Conservation (phyloP, 2,797 vertebrate genomes). For the Mastacembelus armatus region DNA sequence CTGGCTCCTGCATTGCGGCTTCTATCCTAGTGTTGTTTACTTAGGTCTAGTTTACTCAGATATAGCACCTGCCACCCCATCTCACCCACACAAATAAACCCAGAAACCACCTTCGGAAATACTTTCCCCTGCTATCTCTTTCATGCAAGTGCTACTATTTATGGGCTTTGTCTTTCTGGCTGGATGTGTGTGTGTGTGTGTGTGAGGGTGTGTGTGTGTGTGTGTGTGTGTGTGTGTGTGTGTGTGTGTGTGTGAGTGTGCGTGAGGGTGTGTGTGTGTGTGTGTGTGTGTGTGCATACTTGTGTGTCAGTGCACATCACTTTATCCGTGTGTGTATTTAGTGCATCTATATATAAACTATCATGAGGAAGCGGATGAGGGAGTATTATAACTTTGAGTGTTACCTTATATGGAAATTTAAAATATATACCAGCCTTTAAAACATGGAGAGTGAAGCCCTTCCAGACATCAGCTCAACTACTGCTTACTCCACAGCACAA, state of each 20-base stretch:
- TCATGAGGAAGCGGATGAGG: slow-evolving; percentile 8
- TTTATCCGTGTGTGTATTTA: slow-evolving; percentile 27
- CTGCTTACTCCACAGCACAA: neutral
- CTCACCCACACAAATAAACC: slow-evolving; percentile 63
- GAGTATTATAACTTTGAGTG: slow-evolving; percentile 7
- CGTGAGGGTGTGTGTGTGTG: neutral
- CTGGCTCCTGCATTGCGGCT: slow-evolving; percentile 45
- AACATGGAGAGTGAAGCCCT: neutral
- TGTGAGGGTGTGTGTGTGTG: too few species aligned
- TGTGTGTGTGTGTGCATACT: neutral
- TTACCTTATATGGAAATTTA: slow-evolving; percentile 10
- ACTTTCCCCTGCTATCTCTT: slow-evolving; percentile 59
- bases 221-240: slow-evolving; percentile 11
- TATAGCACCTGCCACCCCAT: slow-evolving; percentile 63
- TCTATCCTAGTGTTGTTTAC: slow-evolving; percentile 57
- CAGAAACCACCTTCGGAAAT: slow-evolving; percentile 61
- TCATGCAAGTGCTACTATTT: slow-evolving; percentile 69
- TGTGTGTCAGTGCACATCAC: slow-evolving; percentile 12
- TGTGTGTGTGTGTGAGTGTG: slow-evolving; percentile 4
- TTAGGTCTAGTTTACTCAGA: slow-evolving; percentile 59
- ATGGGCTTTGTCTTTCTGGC: slow-evolving; percentile 62
- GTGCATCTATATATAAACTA: slow-evolving; percentile 43
- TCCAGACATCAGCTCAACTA: neutral
- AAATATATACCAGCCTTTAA: slow-evolving; percentile 19
- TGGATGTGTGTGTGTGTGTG: slow-evolving; percentile 1